Evolutionary conservation across 2,888 invertebrate species (phyloP), one percentile per base, ranked within the genome.

Genomic region (Tolmerus cingulatus): DNA sequence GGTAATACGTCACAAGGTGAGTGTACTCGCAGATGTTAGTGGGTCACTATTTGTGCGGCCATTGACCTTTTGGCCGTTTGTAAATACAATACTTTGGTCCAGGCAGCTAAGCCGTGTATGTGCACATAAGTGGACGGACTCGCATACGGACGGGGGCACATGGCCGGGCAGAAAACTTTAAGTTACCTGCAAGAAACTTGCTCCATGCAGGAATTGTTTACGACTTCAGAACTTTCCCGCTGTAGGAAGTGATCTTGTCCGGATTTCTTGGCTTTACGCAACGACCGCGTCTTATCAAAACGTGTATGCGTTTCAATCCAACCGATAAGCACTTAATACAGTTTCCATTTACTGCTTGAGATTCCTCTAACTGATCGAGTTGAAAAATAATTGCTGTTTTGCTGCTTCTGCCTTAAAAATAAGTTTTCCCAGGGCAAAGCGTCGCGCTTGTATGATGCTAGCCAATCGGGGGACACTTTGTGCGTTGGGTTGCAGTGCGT

Each of bases 11-110:
- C 92, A 92, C 91, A 91, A 91, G 92, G 92, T 92, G 92, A 92
- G 91, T 91, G 92, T 91, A 92, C 92, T 92, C 91, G 92, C 92
- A 91, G 92, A 92, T 92, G 92, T 92, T 92, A 92, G 92, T 92
- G 92, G 92, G 92, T 92, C 92, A 92, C 92, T 91, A 91, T 92
- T 92, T 91, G 92, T 91, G 90, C 92, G 92, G 92, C 92, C 92
- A 91, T 91, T 91, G 91, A 92, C 91, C 92, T 92, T 91, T 91
- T 91, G 91, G 90, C 91, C 91, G 91, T 90, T 91, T 92, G 91
- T 89, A 90, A 89, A 90, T 89, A 89, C 89, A 88, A 89, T 88
- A 89, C 66, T 86, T n/a, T 74, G 66, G 74, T 66, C 66, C 81
- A 81, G 55, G 34, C 30, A 51, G 55, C 51, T 81, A 23, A 55